Evolutionary conservation across 2,113 vertebrate species (phyloP).

Genomic region (Sialia sialis): DNA sequence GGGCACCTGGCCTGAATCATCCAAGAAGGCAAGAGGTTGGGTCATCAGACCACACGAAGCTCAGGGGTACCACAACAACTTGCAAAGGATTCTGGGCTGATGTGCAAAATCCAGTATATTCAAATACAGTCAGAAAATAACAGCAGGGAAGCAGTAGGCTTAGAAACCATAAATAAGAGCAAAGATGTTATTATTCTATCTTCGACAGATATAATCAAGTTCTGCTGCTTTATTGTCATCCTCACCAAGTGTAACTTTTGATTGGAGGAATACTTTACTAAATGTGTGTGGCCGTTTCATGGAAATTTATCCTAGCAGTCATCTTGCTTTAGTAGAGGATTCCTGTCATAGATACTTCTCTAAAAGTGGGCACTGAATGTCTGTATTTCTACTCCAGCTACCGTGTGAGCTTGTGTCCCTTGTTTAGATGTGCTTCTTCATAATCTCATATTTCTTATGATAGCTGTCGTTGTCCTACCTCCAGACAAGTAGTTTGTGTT

Average conservation of each 20-base stretch:
- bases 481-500: neutral
- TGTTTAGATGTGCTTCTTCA: neutral
- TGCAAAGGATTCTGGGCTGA: neutral
- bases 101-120: neutral
- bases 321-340: neutral
- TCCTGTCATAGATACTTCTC: neutral
- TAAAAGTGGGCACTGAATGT: neutral
- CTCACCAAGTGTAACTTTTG: neutral
- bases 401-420: neutral
- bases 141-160: neutral
- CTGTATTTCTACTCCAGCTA: neutral
- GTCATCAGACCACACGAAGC: neutral
- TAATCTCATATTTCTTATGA: neutral
- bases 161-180: neutral
- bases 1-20: neutral
- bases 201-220: neutral
- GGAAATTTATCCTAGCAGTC: neutral
- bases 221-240: neutral
- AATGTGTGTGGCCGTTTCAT: neutral
- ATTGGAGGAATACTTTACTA: neutral
- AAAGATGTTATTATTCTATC: neutral
- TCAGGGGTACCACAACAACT: neutral
- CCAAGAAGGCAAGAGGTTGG: neutral
- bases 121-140: neutral
- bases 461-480: neutral